Conservation (phyloP, 2,888 invertebrate genomes). For the Blastobasis adustella region DNA sequence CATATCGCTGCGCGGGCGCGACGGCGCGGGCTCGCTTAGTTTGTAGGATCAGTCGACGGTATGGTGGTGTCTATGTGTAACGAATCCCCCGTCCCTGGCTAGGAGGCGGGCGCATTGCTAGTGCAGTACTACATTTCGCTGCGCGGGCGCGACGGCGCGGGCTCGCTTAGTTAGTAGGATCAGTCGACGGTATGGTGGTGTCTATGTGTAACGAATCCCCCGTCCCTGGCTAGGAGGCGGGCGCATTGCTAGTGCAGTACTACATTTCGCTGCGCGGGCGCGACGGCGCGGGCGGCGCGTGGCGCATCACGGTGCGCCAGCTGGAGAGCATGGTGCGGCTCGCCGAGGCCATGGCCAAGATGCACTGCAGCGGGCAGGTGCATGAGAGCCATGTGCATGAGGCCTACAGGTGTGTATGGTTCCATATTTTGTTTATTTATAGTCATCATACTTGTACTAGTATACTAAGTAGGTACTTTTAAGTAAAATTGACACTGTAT, state of each 20-base stretch:
- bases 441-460: too few species aligned
- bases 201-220: background rate
- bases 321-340: conserved; percentile 88
- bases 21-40: too few species aligned
- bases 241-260: conserved; percentile 88
- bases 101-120: too few species aligned
- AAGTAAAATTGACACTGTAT: too few species aligned
- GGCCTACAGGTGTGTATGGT: conserved; percentile 55
- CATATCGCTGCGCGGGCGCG: too few species aligned
- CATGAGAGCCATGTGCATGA: conserved; percentile 92
- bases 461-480: too few species aligned
- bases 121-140: too few species aligned
- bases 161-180: background rate
- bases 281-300: conserved; percentile 84
- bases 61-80: too few species aligned
- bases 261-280: conserved; percentile 91
- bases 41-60: too few species aligned
- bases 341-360: conserved; percentile 96
- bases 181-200: background rate
- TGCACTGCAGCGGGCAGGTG: conserved; percentile 95
- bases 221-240: conserved; percentile 77
- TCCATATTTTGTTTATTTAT: too few species aligned
- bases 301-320: conserved; percentile 98
- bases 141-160: too few species aligned
- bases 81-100: too few species aligned